Evolutionary conservation across 2,797 vertebrate species (phyloP).

Genomic region (Selene dorsalis): DNA sequence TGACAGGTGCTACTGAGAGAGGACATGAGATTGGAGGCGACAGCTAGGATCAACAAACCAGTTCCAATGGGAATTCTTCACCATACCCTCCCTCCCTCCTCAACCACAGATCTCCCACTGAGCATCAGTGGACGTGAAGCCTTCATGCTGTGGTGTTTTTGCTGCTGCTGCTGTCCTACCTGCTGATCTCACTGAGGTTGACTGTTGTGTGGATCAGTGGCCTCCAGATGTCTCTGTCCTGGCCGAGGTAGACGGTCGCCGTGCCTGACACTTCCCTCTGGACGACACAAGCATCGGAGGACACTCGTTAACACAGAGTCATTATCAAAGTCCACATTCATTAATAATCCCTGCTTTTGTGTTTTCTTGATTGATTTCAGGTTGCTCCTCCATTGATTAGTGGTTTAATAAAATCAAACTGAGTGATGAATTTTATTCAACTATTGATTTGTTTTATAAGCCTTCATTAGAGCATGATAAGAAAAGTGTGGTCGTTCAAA

Average conservation of each 20-base stretch:
- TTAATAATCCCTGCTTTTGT: constrained; percentile 2
- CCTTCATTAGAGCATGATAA: constrained; percentile 7
- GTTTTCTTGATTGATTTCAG: not conserved
- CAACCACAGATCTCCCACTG: not conserved
- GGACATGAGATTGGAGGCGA: too few species aligned
- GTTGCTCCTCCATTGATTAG: not conserved
- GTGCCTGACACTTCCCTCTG: constrained; percentile 73
- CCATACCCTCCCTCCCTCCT: not conserved
- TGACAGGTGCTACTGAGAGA: too few species aligned
- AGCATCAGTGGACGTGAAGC: not conserved
- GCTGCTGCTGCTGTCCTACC: constrained; percentile 63
- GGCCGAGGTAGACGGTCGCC: constrained; percentile 77
- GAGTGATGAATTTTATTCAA: not conserved
- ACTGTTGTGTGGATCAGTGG: constrained; percentile 75
- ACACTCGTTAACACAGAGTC: not conserved
- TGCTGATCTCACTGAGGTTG: constrained; percentile 77
- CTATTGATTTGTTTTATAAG: constrained; percentile 13
- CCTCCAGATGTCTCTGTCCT: constrained; percentile 77
- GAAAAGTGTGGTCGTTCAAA: not conserved
- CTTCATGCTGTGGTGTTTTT: not conserved
- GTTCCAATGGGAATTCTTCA: not conserved
- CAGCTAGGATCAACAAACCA: not conserved
- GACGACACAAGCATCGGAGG: constrained; percentile 29
- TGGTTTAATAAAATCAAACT: constrained; percentile 14
- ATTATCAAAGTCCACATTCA: not conserved